A percentile compares a stretch with the other conserved stretches of the same genome.
Conservation (phyloP, 2,888 invertebrate species). For the Mamestra brassicae region DNA sequence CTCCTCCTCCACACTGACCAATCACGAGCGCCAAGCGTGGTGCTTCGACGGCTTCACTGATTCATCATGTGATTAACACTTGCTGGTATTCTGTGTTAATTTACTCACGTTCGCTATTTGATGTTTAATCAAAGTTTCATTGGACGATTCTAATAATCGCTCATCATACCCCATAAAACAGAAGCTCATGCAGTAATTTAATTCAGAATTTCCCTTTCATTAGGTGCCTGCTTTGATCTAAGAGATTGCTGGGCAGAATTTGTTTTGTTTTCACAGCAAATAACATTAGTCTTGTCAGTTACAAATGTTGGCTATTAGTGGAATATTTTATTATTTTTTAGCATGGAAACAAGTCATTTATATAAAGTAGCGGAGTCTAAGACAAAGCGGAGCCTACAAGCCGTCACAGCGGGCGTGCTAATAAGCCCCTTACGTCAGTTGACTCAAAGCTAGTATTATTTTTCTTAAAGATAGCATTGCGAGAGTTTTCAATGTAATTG, state of each 20-base stretch:
- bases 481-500: conserved; percentile 90
- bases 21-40: conserved; percentile 76
- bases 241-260: conserved; percentile 55
- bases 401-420: conserved; percentile 83
- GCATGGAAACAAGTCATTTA: conserved; percentile 66
- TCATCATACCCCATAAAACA: conserved; percentile 71
- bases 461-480: conserved; percentile 89
- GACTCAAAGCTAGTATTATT: conserved; percentile 85
- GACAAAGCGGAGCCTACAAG: conserved; percentile 73
- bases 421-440: conserved; percentile 87
- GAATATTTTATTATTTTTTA: conserved; percentile 67
- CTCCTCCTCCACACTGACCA: conserved; percentile 85
- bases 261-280: conserved; percentile 65
- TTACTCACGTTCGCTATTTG: conserved; percentile 67
- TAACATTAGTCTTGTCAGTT: conserved; percentile 64
- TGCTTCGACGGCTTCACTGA: conserved; percentile 84
- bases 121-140: conserved; percentile 67
- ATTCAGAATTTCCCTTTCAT: conserved; percentile 61
- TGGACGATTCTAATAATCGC: conserved; percentile 59
- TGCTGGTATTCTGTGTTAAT: conserved; percentile 77
- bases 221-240: conserved; percentile 64
- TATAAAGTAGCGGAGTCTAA: conserved; percentile 64
- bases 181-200: conserved; percentile 69
- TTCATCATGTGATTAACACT: conserved; percentile 83
- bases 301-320: conserved; percentile 64